A percentile compares a stretch with the other conserved stretches of the same genome.
Evolutionary conservation across 2,797 vertebrate genomes (phyloP).

Genomic region (Gadopsis bispinosus): DNA sequence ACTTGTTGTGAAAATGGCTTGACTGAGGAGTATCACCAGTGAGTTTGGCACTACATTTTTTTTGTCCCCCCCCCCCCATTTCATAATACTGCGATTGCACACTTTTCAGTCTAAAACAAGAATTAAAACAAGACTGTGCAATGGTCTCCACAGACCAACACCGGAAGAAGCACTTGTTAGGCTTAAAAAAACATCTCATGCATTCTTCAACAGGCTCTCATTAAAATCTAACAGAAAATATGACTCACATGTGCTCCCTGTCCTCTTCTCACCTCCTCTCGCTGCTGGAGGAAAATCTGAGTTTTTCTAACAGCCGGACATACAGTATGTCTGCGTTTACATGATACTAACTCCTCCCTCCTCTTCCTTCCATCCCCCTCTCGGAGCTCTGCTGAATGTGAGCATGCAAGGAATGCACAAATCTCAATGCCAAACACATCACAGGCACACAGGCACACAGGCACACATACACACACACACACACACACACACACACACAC

Average conservation of each 20-base stretch:
- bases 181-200: not conserved
- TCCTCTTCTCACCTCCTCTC: slow-evolving; percentile 54
- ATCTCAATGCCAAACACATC: not conserved
- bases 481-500: not conserved
- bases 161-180: slow-evolving; percentile 30
- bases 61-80: not conserved
- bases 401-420: slow-evolving; percentile 59
- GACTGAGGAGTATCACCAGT: not conserved
- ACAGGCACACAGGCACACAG: not conserved
- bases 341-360: slow-evolving; percentile 68
- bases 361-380: slow-evolving; percentile 44
- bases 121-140: not conserved
- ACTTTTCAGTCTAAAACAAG: not conserved
- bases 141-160: not conserved
- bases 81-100: not conserved
- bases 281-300: slow-evolving; percentile 37
- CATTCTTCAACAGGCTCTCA: not conserved
- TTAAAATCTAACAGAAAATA: slow-evolving; percentile 21
- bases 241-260: slow-evolving; percentile 64
- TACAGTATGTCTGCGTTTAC: slow-evolving; percentile 39
- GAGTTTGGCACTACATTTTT: not conserved
- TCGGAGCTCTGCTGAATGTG: slow-evolving; percentile 23
- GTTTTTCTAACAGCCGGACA: slow-evolving; percentile 38
- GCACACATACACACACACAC: not conserved
- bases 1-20: not conserved